A percentile compares a stretch with the other conserved stretches of the same genome.
Evolutionary conservation across 2,797 vertebrate genomes (phyloP).

Genomic region (Valencia hispanica): DNA sequence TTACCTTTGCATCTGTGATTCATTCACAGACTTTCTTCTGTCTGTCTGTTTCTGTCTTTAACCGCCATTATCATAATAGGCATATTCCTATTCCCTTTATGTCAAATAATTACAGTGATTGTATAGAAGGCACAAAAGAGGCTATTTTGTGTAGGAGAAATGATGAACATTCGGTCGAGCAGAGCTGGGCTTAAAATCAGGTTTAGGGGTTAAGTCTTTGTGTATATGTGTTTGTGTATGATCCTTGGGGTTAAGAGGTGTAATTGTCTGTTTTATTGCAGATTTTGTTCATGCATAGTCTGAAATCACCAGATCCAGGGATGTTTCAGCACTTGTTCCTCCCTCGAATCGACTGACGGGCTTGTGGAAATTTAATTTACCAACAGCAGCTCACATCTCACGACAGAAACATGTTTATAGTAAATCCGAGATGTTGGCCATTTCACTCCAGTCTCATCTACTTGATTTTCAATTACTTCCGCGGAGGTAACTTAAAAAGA

Average conservation of each 20-base stretch:
- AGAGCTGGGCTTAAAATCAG: slow-evolving; percentile 43
- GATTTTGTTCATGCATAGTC: slow-evolving; percentile 16
- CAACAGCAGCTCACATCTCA: slow-evolving; percentile 17
- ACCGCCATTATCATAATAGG: slow-evolving; percentile 64
- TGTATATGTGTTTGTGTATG: slow-evolving; percentile 63
- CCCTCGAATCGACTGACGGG: slow-evolving; percentile 25
- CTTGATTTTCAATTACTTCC: slow-evolving; percentile 45
- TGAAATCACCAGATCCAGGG: slow-evolving; percentile 18
- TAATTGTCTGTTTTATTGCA: slow-evolving; percentile 58
- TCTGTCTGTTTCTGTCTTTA: too few species aligned
- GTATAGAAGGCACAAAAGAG: slow-evolving; percentile 54
- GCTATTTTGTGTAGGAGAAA: slow-evolving; percentile 44
- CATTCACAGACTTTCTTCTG: slow-evolving; percentile 45
- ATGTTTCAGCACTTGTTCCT: slow-evolving; percentile 18
- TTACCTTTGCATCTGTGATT: slow-evolving; percentile 58
- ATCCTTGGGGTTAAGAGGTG: slow-evolving; percentile 50
- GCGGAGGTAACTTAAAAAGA: slow-evolving; percentile 18
- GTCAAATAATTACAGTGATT: slow-evolving; percentile 73
- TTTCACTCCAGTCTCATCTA: slow-evolving; percentile 37
- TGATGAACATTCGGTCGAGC: slow-evolving; percentile 39
- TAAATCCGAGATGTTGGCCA: slow-evolving; percentile 33
- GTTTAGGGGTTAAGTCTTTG: slow-evolving; percentile 32
- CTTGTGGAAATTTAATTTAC: slow-evolving; percentile 50
- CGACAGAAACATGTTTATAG: slow-evolving; percentile 34
- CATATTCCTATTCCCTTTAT: slow-evolving; percentile 59